Evolutionary conservation across 2,113 vertebrate species (phyloP), one percentile per base, ranked within the genome.

Genomic region (Caranx ignobilis): DNA sequence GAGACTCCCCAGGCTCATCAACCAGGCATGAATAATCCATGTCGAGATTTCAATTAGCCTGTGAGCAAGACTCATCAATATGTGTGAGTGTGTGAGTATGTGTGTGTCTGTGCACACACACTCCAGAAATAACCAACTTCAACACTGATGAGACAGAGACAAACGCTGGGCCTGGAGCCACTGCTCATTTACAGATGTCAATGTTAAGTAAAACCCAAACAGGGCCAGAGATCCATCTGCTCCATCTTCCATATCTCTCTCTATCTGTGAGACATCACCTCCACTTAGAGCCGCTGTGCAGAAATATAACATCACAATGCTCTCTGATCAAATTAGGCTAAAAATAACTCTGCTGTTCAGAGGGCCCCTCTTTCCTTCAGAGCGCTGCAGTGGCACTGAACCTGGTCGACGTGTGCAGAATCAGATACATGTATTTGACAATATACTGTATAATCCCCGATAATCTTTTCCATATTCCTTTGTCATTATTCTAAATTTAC

Each of bases 11-110:
- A 41, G 82, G 87, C 87, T 92, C 87, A 86, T 88, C 86, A 93
- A 80, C 69, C 67, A 69, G 64, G 79, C 92, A 91, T 91, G 71
- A 92, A 91, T 94, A 88, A 90, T 92, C 91, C 81, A 91, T 82
- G 77, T 82, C 34, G 82, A 92, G 81, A 90, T 94, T 92, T 90
- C 79, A 94, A 93, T 93, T 90, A 91, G 75, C 81, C 89, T 85
- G 65, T 60, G 41, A 91, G 84, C 77, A 59, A 81, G 1, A 84
- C 77, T 85, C 75, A 87, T 92, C 87, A 81, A 77, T 85, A 32
- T 83, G 54, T 56, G 80, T 57, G 69, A 10, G 39, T 37, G 37
- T 37, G 35, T 37, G 35, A 6, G 35, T 37, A 4, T 37, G 37
- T 37, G 37, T 37, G 37, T 37, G 37, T 37, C 5, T 68, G 70